A percentile compares a stretch with the other conserved stretches of the same genome.
These are phyloP conservation scores for Molossus alvarezi DNA, from an alignment of 2,797 vertebrate species.

Conservation along the genomic window DNA sequence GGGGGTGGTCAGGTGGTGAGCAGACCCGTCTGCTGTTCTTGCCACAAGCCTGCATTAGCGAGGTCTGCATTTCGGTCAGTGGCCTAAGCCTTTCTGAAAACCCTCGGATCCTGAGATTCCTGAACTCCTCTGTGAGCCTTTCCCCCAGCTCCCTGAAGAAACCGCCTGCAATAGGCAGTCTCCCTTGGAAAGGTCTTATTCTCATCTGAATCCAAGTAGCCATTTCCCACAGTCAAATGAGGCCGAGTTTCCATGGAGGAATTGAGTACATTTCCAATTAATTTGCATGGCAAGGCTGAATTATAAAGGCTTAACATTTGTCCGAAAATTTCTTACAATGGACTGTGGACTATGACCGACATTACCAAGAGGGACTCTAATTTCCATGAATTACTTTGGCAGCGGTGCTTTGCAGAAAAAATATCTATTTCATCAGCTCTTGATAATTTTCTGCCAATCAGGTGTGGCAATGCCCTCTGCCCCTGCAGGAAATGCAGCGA, in stretches of 20 bases:
- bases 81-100: background rate
- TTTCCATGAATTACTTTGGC: slow-evolving; percentile 60
- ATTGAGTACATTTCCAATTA: slow-evolving; percentile 25
- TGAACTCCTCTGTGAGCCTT: background rate
- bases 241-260: background rate
- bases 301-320: slow-evolving; percentile 17
- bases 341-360: background rate
- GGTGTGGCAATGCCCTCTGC: background rate
- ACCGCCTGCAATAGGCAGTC: background rate
- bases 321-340: background rate
- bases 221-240: slow-evolving; percentile 55
- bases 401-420: slow-evolving; percentile 28
- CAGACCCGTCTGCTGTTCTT: background rate
- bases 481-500: background rate
- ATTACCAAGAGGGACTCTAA: background rate
- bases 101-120: background rate
- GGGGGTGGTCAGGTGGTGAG: background rate
- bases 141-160: background rate
- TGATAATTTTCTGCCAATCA: background rate
- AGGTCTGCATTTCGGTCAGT: background rate
- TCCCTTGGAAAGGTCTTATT: background rate
- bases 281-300: background rate
- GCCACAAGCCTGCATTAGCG: background rate
- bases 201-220: slow-evolving; percentile 44
- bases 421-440: background rate